phyloP scores from a whole-genome alignment of 2,888 invertebrate genomes.

The Leucoma salicis region DNA sequence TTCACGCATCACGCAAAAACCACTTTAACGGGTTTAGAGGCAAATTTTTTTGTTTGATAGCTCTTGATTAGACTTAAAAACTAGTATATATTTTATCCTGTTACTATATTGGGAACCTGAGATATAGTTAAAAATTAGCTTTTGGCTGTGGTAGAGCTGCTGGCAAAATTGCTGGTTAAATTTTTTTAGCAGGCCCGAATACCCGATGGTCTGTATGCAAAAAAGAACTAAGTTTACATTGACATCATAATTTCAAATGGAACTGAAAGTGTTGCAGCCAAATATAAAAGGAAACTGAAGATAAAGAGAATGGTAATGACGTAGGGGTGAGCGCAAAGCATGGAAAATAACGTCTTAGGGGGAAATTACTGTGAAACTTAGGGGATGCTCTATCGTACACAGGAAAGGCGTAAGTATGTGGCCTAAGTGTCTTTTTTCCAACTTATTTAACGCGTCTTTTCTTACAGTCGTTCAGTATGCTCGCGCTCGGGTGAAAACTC shows the following conservation, averaged over 20 bases:
- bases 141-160: too few species aligned
- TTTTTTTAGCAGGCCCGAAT: too few species aligned
- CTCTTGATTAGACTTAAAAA: too few species aligned
- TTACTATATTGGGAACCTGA: too few species aligned
- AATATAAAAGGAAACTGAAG: conserved; percentile 41
- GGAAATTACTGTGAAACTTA: conserved; percentile 59
- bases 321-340: conserved; percentile 48
- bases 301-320: conserved; percentile 43
- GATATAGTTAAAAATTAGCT: too few species aligned
- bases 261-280: conserved; percentile 40
- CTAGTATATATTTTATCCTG: too few species aligned
- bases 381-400: conserved; percentile 42
- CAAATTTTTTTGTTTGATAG: too few species aligned
- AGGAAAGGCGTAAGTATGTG: conserved; percentile 54
- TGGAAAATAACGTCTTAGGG: conserved; percentile 62
- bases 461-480: conserved; percentile 38
- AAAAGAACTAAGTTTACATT: too few species aligned
- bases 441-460: conserved; percentile 64
- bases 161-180: too few species aligned
- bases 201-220: too few species aligned
- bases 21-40: too few species aligned
- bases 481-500: conserved; percentile 33
- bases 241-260: conserved; percentile 31
- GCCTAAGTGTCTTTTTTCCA: conserved; percentile 70
- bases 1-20: too few species aligned